Evolutionary conservation across 2,113 vertebrate species (phyloP), one percentile per base, ranked within the genome.

Genomic region (Trochalopteron elliotii): DNA sequence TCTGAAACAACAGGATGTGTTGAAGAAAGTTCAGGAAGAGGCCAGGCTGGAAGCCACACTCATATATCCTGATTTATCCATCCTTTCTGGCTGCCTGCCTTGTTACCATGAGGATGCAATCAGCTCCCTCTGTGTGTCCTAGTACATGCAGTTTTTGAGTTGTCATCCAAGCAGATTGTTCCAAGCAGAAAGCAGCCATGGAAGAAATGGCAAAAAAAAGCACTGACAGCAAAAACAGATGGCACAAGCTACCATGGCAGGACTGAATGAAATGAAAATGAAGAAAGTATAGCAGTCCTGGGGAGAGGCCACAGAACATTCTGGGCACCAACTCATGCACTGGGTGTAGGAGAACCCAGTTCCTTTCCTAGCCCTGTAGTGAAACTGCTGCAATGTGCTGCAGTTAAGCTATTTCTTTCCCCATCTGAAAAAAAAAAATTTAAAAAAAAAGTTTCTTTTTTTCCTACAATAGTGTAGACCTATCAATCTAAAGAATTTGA

Each of bases 181-280:
- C 67, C 42, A 87, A 93, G 82, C 45, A 76, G 40, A 83, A 83
- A 42, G 63, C 69, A 82, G 78, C 5, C 10, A 4, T 11, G 25
- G 44, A 96, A 93, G 39, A 93, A 87, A 84, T 5, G 22, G 33
- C 33, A 91, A 60, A 19, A 60, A n/a, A 55, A 94, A 71, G 19
- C 4, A 4, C 33, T 78, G 33, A 71, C 35, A 93, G 69, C 31
- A 93, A 91, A 93, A 85, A 72, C 61, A 91, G 65, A 94, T 45
- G 67, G 81, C 12, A 57, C 65, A 53, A 61, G 79, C n/a, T 59
- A 90, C 42, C 28, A 50, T 6, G 24, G 30, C 40, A 90, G 25
- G 28, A 60, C 11, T 69, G 59, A 77, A 61, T 22, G 17, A 64
- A 91, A 82, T 11, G 0, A 45, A 63, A 94, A 63, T 10, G 12